A percentile compares a stretch with the other conserved stretches of the same genome.
Conservation (phyloP, 2,797 vertebrate species). For the Paramormyrops hopkinsi region DNA sequence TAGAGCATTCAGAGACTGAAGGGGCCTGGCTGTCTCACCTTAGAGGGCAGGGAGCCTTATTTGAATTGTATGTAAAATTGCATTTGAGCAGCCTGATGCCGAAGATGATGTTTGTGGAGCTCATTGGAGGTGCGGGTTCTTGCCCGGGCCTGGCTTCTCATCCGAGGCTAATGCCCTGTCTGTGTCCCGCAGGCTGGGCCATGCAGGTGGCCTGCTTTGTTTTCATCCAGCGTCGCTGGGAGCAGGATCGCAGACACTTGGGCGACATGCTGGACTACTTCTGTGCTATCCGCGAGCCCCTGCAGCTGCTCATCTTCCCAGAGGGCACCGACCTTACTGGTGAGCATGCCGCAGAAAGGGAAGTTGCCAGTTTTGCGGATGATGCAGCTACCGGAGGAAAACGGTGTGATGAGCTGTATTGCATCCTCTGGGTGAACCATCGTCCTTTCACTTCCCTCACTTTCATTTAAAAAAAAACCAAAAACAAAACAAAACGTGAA, state of each 20-base stretch:
- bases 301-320: conserved; percentile 93
- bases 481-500: background rate
- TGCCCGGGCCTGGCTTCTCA: background rate
- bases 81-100: background rate
- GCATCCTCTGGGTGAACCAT: background rate
- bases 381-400: background rate
- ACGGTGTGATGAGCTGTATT: background rate
- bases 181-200: conserved; percentile 77
- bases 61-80: background rate
- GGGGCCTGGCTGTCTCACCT: background rate
- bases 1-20: background rate
- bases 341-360: conserved; percentile 44
- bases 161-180: background rate
- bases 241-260: conserved; percentile 82
- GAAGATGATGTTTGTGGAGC: background rate
- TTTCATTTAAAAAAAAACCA: background rate
- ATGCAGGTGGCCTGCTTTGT: conserved; percentile 96
- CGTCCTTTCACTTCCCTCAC: background rate
- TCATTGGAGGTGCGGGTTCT: background rate
- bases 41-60: background rate
- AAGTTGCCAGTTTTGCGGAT: background rate
- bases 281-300: conserved; percentile 85
- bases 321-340: conserved; percentile 98
- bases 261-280: conserved; percentile 92
- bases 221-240: conserved; percentile 90